Percentiles rank a stretch among this genome's conserved stretches.
Evolutionary conservation across 37 sponge, comb jelly and placozoan species (phyloP).

Genomic region (Axinella damicornis): DNA sequence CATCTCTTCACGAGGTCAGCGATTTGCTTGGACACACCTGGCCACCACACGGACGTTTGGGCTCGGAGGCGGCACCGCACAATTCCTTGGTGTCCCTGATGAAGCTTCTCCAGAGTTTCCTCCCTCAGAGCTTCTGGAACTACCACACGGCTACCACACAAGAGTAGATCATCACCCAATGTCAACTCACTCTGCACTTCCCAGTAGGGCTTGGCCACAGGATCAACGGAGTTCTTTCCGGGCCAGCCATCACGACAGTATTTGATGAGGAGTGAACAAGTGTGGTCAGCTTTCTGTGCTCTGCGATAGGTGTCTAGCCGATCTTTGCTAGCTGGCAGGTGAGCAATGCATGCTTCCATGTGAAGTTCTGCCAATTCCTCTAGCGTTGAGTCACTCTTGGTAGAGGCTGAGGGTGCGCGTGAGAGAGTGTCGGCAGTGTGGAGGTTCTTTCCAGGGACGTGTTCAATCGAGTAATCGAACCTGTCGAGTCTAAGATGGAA

Average conservation of each 20-base stretch:
- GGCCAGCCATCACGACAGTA: constrained; percentile 45
- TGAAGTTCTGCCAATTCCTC: constrained; percentile 3
- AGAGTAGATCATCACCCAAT: neutral
- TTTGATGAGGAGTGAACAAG: neutral
- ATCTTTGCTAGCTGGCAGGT: constrained; percentile 20
- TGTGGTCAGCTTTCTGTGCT: constrained; percentile 40
- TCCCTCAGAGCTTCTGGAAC: neutral
- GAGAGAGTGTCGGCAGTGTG: constrained; percentile 27
- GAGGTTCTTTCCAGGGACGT: constrained; percentile 29
- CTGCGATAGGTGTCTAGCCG: constrained; percentile 3
- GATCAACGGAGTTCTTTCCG: neutral
- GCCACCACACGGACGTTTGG: constrained; percentile 35
- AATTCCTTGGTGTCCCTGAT: constrained; percentile 14
- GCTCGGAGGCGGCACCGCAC: neutral
- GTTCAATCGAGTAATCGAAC: constrained; percentile 31
- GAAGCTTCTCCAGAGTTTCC: neutral
- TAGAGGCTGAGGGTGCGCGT: neutral
- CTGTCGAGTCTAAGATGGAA: constrained; percentile 10
- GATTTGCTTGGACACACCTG: constrained; percentile 13
- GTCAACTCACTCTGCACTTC: neutral
- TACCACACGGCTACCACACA: neutral
- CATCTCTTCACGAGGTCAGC: constrained; percentile 9
- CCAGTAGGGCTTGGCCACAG: constrained; percentile 1
- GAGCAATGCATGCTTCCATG: neutral
- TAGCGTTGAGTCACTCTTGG: neutral